Evolutionary conservation across 1,140 invertebrate species (phyloP).

Genomic region (Halictus rubicundus): DNA sequence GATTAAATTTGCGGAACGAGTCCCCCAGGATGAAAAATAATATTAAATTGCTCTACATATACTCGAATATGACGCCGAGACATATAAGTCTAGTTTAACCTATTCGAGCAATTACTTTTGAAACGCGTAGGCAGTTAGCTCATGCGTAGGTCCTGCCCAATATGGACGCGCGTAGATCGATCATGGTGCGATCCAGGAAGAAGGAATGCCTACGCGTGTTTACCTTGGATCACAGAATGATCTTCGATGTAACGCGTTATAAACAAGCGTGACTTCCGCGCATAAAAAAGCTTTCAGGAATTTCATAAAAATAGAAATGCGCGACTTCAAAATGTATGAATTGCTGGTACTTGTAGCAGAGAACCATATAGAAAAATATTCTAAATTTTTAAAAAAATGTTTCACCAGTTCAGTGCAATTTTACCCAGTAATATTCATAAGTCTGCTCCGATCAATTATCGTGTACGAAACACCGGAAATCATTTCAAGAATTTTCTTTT

Average conservation of each 20-base stretch:
- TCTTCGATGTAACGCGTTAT: slow-evolving; percentile 4
- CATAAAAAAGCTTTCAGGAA: slow-evolving; percentile 3
- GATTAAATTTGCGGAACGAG: no score
- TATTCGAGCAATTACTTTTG: slow-evolving; percentile 20
- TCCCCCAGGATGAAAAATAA: background rate
- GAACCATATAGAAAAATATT: no score
- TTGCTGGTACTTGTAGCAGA: no score
- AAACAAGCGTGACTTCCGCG: slow-evolving; percentile 6
- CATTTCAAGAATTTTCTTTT: no score
- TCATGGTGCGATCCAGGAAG: slow-evolving; percentile 44
- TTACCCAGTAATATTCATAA: no score
- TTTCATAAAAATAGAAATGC: background rate
- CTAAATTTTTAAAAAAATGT: no score
- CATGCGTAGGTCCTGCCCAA: slow-evolving; percentile 34
- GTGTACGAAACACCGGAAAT: no score
- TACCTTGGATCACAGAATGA: slow-evolving; percentile 38
- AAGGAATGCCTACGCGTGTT: slow-evolving; percentile 52
- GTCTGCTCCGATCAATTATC: no score
- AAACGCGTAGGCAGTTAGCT: slow-evolving; percentile 45
- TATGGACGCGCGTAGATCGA: slow-evolving; percentile 46
- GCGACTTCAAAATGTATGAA: no score
- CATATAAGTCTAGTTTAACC: background rate
- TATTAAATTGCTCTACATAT: background rate
- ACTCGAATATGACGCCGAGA: background rate
- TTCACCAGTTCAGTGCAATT: no score